Base-by-base conservation (phyloP, 2,888 invertebrate genomes). In the Acanthoscelides obtectus region DNA sequence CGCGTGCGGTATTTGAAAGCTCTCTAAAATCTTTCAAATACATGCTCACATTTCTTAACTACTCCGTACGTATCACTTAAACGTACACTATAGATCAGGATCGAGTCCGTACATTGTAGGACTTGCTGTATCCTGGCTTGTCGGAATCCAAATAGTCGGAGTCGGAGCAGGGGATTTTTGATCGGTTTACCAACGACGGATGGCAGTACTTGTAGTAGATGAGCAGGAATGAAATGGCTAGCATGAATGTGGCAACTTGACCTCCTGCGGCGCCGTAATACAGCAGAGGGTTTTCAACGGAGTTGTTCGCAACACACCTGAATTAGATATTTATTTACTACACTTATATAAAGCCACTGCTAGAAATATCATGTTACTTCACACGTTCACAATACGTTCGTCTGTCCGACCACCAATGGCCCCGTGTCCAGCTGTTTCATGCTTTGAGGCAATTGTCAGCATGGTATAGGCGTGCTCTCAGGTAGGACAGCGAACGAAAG, bases 191-290 rank as follows among this genome's bases (percentile, higher is more conserved):
- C 66, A 81, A 75, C 22, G 86, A 84, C 12, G 87, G 87, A 78
- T 87, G 87, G 74, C 85, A 86, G 76, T 82, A 84, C 70, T 83
- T 83, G 78, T 87, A 87, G 77, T 87, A 87, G 70, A 86, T 79
- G 2, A 86, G 78, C 75, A 87, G 82, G 78, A 86, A 86, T 64
- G 80, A 77, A 70, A 87, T 82, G 2, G 83, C 84, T 27, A 86
- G 78, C 20, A 84, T 75, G 77, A 86, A 86, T 3, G 86, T 80
- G 6, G 82, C 71, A 20, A 86, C 81, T 83, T 85, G 83, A 19
- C 84, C 83, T 19, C 83, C 81, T 2, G 85, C 84, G 12, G 86
- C 85, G 4, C 86, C 86, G 74, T 86, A 86, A 74, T 86, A 86
- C 17, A 86, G 76, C 2, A 82, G 74, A 4, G 84, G 84, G 77